phyloP scores from a whole-genome alignment of 1,140 invertebrate species.

The Drosophila aff. region DNA sequence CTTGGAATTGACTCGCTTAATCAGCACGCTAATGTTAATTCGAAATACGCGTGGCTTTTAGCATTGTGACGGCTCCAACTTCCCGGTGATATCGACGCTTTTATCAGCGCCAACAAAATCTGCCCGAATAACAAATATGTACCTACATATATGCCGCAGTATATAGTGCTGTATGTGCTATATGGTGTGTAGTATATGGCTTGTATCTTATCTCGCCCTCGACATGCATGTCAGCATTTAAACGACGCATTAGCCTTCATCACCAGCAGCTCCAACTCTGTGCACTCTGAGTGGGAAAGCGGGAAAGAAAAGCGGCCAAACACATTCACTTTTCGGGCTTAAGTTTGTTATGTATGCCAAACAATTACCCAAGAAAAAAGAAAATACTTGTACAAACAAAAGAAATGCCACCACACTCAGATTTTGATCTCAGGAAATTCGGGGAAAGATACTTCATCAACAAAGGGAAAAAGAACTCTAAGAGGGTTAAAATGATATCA shows the following conservation, averaged over 20 bases:
- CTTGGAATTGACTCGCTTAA: conserved; percentile 58
- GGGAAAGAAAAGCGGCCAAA: conserved; percentile 20
- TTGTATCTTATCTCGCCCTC: conserved; percentile 41
- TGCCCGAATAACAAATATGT: conserved; percentile 77
- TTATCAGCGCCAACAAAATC: conserved; percentile 68
- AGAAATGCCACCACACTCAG: conserved; percentile 7
- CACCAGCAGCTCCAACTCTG: conserved; percentile 9
- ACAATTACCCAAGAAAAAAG: conserved; percentile 35
- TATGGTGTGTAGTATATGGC: conserved; percentile 9
- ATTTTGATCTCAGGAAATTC: conserved; percentile 1
- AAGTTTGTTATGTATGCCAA: conserved; percentile 46
- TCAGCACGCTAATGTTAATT: conserved; percentile 73
- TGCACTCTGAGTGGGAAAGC: conserved; percentile 11
- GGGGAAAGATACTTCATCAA: neutral
- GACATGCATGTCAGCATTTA: conserved; percentile 75
- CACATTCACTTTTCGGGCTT: conserved; percentile 14
- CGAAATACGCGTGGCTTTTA: conserved; percentile 75
- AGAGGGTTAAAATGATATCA: too few species aligned
- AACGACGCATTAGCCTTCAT: conserved; percentile 65
- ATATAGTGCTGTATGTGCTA: conserved; percentile 31
- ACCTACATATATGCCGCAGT: conserved; percentile 16
- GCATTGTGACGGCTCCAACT: conserved; percentile 45
- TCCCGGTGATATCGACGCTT: conserved; percentile 40
- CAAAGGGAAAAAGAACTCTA: neutral
- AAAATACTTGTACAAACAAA: conserved; percentile 15